Evolutionary conservation across 2,113 vertebrate species (phyloP).

Genomic region (Tretioscincus oriximinensis): DNA sequence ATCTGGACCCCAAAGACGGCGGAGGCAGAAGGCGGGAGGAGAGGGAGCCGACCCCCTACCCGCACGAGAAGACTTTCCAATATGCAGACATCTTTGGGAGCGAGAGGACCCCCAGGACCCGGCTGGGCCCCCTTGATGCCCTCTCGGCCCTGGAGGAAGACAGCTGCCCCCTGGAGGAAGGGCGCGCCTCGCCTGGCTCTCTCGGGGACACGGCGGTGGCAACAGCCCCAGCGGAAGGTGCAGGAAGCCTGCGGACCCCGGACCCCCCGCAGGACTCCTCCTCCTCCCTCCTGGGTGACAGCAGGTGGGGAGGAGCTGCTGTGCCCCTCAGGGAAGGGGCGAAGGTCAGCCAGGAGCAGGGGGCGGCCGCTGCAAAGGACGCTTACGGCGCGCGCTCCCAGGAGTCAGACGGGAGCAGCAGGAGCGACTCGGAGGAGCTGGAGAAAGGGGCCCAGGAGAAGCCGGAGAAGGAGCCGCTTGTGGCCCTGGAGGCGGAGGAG

Average conservation of each 20-base stretch:
- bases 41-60: slow-evolving; percentile 92
- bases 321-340: slow-evolving; percentile 29
- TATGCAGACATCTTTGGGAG: slow-evolving; percentile 89
- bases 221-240: slow-evolving; percentile 55
- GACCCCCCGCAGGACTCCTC: slow-evolving; percentile 54
- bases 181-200: slow-evolving; percentile 73
- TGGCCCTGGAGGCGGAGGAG: background rate
- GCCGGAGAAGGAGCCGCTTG: slow-evolving; percentile 79
- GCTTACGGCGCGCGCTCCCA: slow-evolving; percentile 69
- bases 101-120: slow-evolving; percentile 42
- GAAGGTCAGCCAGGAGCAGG: slow-evolving; percentile 62
- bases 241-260: slow-evolving; percentile 21
- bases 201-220: slow-evolving; percentile 57
- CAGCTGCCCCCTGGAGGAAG: slow-evolving; percentile 75
- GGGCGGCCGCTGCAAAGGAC: slow-evolving; percentile 58
- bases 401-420: slow-evolving; percentile 59
- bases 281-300: slow-evolving; percentile 39
- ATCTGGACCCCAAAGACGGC: slow-evolving; percentile 49
- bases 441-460: slow-evolving; percentile 90
- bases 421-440: slow-evolving; percentile 83
- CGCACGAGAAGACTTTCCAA: slow-evolving; percentile 89
- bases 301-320: slow-evolving; percentile 40
- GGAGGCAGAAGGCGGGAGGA: slow-evolving; percentile 72
- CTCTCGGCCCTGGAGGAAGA: slow-evolving; percentile 78
- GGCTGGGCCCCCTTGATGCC: slow-evolving; percentile 56